These are phyloP conservation scores for Rosalia funebris DNA, from an alignment of 2,888 invertebrate genomes.

Conservation along the genomic window DNA sequence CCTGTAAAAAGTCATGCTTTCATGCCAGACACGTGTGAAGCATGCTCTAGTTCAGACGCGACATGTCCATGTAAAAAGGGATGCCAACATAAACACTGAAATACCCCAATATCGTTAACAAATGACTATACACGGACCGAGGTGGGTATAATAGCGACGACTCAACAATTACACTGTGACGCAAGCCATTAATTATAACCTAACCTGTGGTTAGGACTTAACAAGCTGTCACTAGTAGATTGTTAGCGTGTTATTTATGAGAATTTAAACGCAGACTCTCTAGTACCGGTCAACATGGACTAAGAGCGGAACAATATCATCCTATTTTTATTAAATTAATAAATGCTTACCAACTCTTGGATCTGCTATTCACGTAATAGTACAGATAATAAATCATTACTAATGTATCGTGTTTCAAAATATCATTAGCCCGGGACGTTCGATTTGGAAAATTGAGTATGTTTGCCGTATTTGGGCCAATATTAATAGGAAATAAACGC, in stretches of 20 bases:
- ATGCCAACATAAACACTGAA: constrained; percentile 59
- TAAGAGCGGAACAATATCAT: constrained; percentile 47
- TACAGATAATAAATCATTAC: constrained; percentile 9
- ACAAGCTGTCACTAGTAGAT: constrained; percentile 67
- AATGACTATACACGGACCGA: constrained; percentile 58
- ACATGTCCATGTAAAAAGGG: constrained; percentile 39
- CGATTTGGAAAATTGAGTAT: constrained; percentile 13
- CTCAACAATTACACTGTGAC: constrained; percentile 65
- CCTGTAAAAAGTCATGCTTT: too few relatives aligned
- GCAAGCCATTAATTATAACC: constrained; percentile 67
- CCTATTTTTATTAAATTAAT: constrained; percentile 42
- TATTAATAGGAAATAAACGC: too few relatives aligned
- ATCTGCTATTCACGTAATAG: constrained; percentile 2
- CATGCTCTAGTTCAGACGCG: neutral
- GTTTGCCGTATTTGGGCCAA: too few relatives aligned
- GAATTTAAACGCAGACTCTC: constrained; percentile 63
- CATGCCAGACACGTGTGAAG: constrained; percentile 16
- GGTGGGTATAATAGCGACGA: constrained; percentile 64
- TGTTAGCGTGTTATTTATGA: constrained; percentile 67
- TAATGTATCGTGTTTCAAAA: constrained; percentile 16
- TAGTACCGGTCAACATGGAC: constrained; percentile 49
- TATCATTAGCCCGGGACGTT: constrained; percentile 5
- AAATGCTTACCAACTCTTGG: constrained; percentile 29
- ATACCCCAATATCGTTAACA: constrained; percentile 62
- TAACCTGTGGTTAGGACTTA: constrained; percentile 68